Evolutionary conservation across 2,888 invertebrate species (phyloP).

Genomic region (Athetis lepigone): DNA sequence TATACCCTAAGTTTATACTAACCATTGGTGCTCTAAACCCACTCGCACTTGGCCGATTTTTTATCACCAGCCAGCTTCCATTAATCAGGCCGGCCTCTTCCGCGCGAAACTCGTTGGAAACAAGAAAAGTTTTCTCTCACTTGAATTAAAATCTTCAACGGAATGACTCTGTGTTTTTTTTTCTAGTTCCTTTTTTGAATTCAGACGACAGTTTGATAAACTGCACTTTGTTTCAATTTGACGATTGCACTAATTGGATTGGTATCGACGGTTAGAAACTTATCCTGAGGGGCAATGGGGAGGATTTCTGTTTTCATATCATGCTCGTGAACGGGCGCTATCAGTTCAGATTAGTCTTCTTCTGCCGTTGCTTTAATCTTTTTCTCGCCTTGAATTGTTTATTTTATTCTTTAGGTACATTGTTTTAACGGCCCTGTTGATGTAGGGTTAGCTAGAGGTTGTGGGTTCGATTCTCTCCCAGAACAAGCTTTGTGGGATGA

Average conservation of each 20-base stretch:
- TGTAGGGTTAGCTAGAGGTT: too few relatives aligned
- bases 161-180: conserved; percentile 71
- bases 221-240: conserved; percentile 69
- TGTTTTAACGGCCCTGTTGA: too few relatives aligned
- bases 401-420: too few relatives aligned
- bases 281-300: neutral
- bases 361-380: too few relatives aligned
- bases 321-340: too few relatives aligned
- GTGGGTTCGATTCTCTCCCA: too few relatives aligned
- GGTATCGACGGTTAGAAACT: conserved; percentile 31
- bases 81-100: conserved; percentile 74
- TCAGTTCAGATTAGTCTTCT: too few relatives aligned
- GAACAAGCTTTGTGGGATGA: too few relatives aligned
- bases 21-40: too few relatives aligned
- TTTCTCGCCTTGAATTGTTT: too few relatives aligned
- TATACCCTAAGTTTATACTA: too few relatives aligned
- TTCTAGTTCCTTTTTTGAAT: conserved; percentile 59
- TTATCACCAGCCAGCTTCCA: conserved; percentile 66
- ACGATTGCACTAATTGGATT: conserved; percentile 65
- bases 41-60: too few relatives aligned
- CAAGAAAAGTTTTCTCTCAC: conserved; percentile 82
- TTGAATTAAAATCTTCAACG: conserved; percentile 80
- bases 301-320: neutral
- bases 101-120: conserved; percentile 73
- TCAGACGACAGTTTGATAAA: conserved; percentile 72